phyloP scores from a whole-genome alignment of 2,113 vertebrate genomes.

The Alaudala cheleensis region DNA sequence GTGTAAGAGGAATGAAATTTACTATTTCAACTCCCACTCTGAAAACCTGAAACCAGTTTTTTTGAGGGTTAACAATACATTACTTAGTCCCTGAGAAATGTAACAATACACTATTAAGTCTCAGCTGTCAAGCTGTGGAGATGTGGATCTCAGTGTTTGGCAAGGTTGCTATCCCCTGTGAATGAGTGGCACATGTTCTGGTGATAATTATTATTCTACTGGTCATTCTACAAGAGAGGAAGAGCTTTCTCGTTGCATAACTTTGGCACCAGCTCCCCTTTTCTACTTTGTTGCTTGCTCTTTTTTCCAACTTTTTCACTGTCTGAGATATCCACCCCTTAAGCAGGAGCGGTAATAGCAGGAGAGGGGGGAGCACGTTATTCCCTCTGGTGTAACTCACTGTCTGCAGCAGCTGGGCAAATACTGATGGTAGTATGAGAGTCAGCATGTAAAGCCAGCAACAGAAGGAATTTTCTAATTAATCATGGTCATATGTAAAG shows the following conservation, averaged over 20 bases:
- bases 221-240: not conserved
- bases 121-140: not conserved
- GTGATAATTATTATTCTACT: not conserved
- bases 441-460: not conserved
- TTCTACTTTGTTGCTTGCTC: not conserved
- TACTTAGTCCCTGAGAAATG: not conserved
- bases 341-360: not conserved
- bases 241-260: not conserved
- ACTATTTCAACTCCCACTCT: rapidly evolving
- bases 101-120: not conserved
- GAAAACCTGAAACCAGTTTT: not conserved
- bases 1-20: not conserved
- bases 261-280: not conserved
- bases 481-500: not conserved
- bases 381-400: not conserved
- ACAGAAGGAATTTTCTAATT: constrained; percentile 19
- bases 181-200: not conserved
- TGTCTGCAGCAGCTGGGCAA: not conserved
- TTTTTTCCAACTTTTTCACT: not conserved
- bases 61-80: not conserved
- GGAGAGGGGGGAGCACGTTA: rapidly evolving
- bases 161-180: not conserved
- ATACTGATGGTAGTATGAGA: not conserved
- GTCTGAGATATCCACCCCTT: not conserved
- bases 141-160: not conserved